Base-by-base conservation (phyloP, 2,888 invertebrate species). In the Campaea margaritaria region DNA sequence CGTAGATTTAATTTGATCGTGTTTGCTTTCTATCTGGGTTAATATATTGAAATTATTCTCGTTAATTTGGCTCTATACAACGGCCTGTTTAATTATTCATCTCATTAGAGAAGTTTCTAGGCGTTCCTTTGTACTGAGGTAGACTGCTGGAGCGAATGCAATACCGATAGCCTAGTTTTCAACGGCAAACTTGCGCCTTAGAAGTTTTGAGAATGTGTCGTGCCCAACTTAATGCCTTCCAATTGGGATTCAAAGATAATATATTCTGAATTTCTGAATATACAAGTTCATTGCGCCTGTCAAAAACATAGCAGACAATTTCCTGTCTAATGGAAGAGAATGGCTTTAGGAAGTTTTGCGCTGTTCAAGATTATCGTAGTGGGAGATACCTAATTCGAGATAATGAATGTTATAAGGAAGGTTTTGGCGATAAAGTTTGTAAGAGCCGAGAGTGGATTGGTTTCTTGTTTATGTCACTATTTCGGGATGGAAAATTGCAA, bases 61-160 rank as follows among this genome's bases (percentile, higher is more conserved):
- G 55, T 61, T 61, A 61, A 61, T 61, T 63, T 58, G 68, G 62
- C 57, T 58, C 58, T 53, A 53, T 78, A 78, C 76, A 78, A 74
- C 58, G 70, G 71, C 71, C 82, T 82, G 84, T 82, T 89, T 87
- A 88, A 90, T 90, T 89, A 90, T 89, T 89, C 88, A 88, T 88
- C 89, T 90, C 88, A 89, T 91, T 90, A 90, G 83, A 81, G 82
- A 86, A 89, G 83, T 89, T 87, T 79, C 77, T 74, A 75, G 78
- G 79, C 83, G 81, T 83, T 82, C 87, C 87, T 85, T 87, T 83
- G 85, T 84, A 70, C 69, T 73, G 73, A 77, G 70, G 77, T 81
- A 79, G 83, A 76, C 61, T 47, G 39, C 39, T 76, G 75, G 73
- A 71, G 75, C 75, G 78, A 78, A 79, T 83, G 85, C 82, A 79